phyloP scores from a whole-genome alignment of 2,113 vertebrate species.

The Motacilla alba region DNA sequence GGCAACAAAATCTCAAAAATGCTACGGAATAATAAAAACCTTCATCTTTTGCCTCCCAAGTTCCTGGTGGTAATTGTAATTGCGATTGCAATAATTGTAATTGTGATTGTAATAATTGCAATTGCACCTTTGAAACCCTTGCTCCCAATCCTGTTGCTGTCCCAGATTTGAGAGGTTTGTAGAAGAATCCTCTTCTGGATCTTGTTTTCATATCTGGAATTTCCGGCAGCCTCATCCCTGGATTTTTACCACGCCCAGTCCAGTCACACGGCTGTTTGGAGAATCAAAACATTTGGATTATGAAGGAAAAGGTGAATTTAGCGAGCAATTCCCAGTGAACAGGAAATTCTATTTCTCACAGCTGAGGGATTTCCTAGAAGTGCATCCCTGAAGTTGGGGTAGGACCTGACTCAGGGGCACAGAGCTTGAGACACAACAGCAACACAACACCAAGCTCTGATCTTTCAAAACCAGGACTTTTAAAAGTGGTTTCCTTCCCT shows the following conservation, averaged over 20 bases:
- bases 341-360: background rate
- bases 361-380: background rate
- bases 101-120: background rate
- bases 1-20: slow-evolving; percentile 9
- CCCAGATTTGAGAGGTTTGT: background rate
- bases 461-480: background rate
- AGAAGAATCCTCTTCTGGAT: background rate
- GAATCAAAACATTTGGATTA: background rate
- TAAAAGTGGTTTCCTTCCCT: background rate
- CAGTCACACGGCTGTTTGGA: background rate
- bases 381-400: background rate
- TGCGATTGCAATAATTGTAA: background rate
- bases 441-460: background rate
- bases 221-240: background rate
- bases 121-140: background rate
- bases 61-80: background rate
- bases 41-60: background rate
- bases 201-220: background rate
- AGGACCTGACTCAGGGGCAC: background rate
- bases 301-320: background rate
- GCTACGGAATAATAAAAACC: slow-evolving; percentile 32
- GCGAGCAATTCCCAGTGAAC: background rate
- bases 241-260: background rate
- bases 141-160: background rate
- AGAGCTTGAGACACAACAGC: background rate